Evolutionary conservation across 2,797 vertebrate species (phyloP).

Genomic region (Propithecus deckenii): DNA sequence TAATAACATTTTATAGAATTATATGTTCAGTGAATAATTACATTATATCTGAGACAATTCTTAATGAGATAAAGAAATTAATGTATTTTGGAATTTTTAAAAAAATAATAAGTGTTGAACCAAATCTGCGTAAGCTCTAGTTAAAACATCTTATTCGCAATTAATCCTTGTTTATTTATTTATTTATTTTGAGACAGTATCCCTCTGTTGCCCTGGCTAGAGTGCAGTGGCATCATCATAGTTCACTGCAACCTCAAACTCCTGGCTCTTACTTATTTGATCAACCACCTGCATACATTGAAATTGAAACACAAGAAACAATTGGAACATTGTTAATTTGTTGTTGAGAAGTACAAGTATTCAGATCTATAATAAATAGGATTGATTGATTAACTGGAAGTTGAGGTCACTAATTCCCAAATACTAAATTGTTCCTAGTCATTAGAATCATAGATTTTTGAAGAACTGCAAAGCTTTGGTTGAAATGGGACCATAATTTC

Average conservation of each 20-base stretch:
- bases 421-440: not conserved
- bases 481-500: not conserved
- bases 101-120: not conserved
- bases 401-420: not conserved
- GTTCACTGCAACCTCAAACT: not conserved
- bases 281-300: not conserved
- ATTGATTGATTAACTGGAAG: not conserved
- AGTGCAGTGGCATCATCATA: not conserved
- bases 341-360: not conserved
- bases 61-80: constrained; percentile 24
- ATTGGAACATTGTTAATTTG: not conserved
- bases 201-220: not conserved
- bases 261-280: not conserved
- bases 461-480: not conserved
- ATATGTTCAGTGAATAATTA: not conserved
- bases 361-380: not conserved
- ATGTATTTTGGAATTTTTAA: not conserved
- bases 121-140: not conserved
- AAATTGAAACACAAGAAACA: not conserved
- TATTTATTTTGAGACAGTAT: not conserved
- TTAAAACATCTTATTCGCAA: not conserved
- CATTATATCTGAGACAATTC: not conserved
- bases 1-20: constrained; percentile 22
- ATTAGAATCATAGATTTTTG: not conserved
- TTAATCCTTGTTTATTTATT: not conserved